phyloP scores from a whole-genome alignment of 1,140 invertebrate genomes.

The Apis cerana region DNA sequence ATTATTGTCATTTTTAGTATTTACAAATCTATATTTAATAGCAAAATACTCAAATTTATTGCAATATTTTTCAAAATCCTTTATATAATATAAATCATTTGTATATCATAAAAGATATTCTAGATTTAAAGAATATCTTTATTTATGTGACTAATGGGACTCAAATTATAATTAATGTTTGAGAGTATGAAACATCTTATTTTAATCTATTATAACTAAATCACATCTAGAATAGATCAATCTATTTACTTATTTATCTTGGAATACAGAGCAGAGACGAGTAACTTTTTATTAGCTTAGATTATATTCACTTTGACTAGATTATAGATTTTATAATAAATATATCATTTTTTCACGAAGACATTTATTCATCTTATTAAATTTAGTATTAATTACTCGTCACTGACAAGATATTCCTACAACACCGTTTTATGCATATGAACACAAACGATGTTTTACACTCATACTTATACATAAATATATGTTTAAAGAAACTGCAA shows the following conservation, averaged over 20 bases:
- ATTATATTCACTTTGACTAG: not conserved
- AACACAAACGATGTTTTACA: slow-evolving; percentile 47
- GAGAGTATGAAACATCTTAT: slow-evolving; percentile 30
- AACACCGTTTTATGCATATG: slow-evolving; percentile 41
- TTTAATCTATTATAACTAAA: slow-evolving; percentile 41
- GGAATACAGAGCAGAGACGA: slow-evolving; percentile 40
- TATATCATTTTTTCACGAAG: slow-evolving; percentile 2
- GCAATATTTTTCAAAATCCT: slow-evolving; percentile 38
- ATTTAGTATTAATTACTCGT: slow-evolving; percentile 39
- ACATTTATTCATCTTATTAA: not conserved
- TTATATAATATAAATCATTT: slow-evolving; percentile 16
- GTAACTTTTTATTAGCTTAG: slow-evolving; percentile 13
- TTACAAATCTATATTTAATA: slow-evolving; percentile 1
- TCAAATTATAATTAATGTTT: slow-evolving; percentile 39
- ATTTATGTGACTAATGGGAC: slow-evolving; percentile 43
- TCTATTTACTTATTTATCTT: slow-evolving; percentile 54
- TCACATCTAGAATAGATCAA: slow-evolving; percentile 42
- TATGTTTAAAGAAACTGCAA: slow-evolving; percentile 52
- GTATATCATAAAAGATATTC: slow-evolving; percentile 25
- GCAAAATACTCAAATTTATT: slow-evolving; percentile 22
- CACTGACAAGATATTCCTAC: slow-evolving; percentile 38
- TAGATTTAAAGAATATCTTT: slow-evolving; percentile 27
- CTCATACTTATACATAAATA: slow-evolving; percentile 43
- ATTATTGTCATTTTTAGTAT: not conserved
- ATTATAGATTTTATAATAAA: not conserved